Conservation (phyloP, 2,113 vertebrate species). For the Tautogolabrus adspersus region DNA sequence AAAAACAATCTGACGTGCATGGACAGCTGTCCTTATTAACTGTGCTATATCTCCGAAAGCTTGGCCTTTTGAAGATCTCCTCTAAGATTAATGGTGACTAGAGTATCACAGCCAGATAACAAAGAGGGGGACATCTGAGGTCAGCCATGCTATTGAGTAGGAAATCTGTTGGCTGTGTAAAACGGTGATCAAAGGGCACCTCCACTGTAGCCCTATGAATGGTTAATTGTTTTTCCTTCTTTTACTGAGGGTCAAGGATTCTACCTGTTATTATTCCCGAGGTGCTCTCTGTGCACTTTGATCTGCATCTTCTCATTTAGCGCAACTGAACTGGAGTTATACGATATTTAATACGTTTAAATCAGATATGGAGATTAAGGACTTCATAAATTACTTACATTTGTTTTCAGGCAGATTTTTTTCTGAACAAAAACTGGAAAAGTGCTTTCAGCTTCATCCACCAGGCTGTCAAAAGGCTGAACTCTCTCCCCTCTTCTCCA, state of each 20-base stretch:
- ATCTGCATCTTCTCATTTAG: constrained; percentile 48
- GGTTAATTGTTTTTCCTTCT: constrained; percentile 41
- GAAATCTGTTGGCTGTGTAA: constrained; percentile 20
- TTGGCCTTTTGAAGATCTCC: constrained; percentile 58
- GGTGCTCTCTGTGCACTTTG: constrained; percentile 54
- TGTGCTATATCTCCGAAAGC: constrained; percentile 56
- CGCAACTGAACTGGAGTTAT: not conserved
- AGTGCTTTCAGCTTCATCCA: not conserved
- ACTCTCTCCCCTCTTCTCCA: too few species aligned
- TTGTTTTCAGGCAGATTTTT: not conserved
- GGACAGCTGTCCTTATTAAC: constrained; percentile 58
- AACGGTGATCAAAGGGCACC: constrained; percentile 72
- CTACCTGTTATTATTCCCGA: constrained; percentile 59
- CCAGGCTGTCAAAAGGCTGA: too few species aligned
- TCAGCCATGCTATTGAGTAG: constrained; percentile 51
- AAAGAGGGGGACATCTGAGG: constrained; percentile 58
- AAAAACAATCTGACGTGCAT: constrained; percentile 34
- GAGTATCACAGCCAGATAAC: constrained; percentile 49
- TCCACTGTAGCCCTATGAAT: constrained; percentile 46
- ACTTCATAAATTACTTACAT: too few species aligned
- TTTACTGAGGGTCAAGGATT: constrained; percentile 58
- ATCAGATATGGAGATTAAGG: too few species aligned
- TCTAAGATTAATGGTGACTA: constrained; percentile 50
- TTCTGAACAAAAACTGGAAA: not conserved
- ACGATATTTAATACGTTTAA: too few species aligned